Evolutionary conservation across 2,888 invertebrate genomes (phyloP), one percentile per base, ranked within the genome.

Genomic region (Pachymerium ferrugineum): DNA sequence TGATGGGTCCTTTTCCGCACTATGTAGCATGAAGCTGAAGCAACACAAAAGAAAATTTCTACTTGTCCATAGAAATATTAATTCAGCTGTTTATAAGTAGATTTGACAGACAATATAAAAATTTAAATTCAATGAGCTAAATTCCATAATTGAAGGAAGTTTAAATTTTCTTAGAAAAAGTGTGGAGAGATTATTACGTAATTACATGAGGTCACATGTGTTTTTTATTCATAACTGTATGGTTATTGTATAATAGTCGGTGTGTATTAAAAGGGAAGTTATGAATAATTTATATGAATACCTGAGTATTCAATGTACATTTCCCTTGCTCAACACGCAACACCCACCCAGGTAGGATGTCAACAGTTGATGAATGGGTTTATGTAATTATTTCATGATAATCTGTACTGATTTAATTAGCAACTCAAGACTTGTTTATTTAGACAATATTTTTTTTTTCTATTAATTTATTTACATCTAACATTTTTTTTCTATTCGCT

Each of bases 401-500:
- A 54, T 54, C 47, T 54, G 47, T 19, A 16, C 47, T 54, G 47
- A 54, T 54, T 54, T 54, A 54, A 54, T 54, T 54, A 54, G n/a
- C 47, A 54, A 54, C 47, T 54, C 16, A 22, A 19, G 10, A 12
- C 16, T 16, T 12, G 14, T 54, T 54, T n/a, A 54, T 54, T 54
- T 54, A 54, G 19, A 54, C 22, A 54, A 10, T 22, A 54, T 54
- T 5, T 22, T 22, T 54, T 54, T 19, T 54, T 6, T 4, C 14
- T 16, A 33, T 3, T 10, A 38, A 38, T 54, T 54, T 22, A 5
- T 22, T 10, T 54, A n/a, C 16, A 22, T 1, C 47, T 54, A 1
- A 22, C 10, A 38, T 38, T 38, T 38, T 38, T 38, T 38, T 33
- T 33, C 12, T 33, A 8, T 12, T 8, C 33, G 33, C 6, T 33